Evolutionary conservation across 2,888 invertebrate genomes (phyloP).

Genomic region (Cerastis leucographa): DNA sequence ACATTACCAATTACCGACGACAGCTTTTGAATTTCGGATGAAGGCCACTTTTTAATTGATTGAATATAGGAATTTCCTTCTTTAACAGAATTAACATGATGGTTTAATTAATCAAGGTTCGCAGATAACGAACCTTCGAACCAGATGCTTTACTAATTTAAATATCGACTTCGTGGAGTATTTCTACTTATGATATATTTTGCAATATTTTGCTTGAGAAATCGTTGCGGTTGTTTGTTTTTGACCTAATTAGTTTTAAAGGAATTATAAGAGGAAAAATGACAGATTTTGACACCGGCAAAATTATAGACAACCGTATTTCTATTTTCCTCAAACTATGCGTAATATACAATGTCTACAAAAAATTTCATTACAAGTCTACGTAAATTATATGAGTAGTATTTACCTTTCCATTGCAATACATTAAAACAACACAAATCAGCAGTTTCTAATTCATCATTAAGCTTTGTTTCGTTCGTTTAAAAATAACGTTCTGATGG

Average conservation of each 20-base stretch:
- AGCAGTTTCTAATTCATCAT: not conserved
- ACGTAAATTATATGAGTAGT: conserved; percentile 19
- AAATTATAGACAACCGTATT: not conserved
- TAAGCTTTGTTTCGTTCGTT: not conserved
- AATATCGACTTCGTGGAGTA: conserved; percentile 26
- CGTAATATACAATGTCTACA: conserved; percentile 21
- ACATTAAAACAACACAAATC: conserved; percentile 11
- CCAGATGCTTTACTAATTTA: conserved; percentile 38
- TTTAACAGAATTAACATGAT: conserved; percentile 23
- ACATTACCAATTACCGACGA: not conserved
- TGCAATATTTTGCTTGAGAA: conserved; percentile 28
- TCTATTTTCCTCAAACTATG: conserved; percentile 27
- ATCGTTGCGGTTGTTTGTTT: conserved; percentile 43
- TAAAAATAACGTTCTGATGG: conserved; percentile 9
- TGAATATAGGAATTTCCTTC: not conserved
- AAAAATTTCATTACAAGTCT: conserved; percentile 7
- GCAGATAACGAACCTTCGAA: conserved; percentile 26
- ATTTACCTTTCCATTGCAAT: conserved; percentile 22
- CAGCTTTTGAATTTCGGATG: not conserved
- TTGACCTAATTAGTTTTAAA: conserved; percentile 57
- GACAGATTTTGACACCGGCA: not conserved
- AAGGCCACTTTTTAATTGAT: conserved; percentile 22
- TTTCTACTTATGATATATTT: conserved; percentile 16
- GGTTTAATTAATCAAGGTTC: conserved; percentile 32
- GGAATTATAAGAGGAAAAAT: conserved; percentile 59